phyloP scores from a whole-genome alignment of 2,113 vertebrate species.

The Ciconia stormi region DNA sequence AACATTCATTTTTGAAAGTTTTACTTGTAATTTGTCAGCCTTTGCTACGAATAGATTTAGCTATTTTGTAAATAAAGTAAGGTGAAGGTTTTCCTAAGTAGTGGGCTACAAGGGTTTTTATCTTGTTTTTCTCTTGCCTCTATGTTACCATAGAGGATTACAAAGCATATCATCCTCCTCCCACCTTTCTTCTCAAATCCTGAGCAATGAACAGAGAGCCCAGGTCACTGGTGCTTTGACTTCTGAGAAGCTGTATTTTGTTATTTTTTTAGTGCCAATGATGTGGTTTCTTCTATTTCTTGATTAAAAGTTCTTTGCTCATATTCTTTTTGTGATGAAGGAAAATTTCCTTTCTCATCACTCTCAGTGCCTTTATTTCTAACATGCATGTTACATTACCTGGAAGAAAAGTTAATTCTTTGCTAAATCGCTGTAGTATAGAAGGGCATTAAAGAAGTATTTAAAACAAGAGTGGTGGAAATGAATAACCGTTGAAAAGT shows the following conservation, averaged over 20 bases:
- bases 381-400: background rate
- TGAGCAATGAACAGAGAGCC: background rate
- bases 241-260: background rate
- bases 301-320: background rate
- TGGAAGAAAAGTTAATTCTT: background rate
- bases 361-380: slow-evolving; percentile 14
- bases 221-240: background rate
- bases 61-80: slow-evolving; percentile 59
- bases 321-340: background rate
- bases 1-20: slow-evolving; percentile 58
- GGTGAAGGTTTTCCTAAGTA: background rate
- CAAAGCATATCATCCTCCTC: background rate
- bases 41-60: slow-evolving; percentile 47
- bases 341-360: background rate
- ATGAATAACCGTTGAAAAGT: background rate
- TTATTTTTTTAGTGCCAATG: background rate
- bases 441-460: background rate
- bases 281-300: slow-evolving; percentile 3
- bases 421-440: background rate
- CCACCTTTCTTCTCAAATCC: background rate
- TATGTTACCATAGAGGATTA: background rate
- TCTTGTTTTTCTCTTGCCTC: background rate
- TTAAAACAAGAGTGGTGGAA: background rate
- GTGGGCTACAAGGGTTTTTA: background rate
- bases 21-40: slow-evolving; percentile 46